Base-by-base conservation (phyloP, 2,797 vertebrate genomes). In the Enteromius thamalakanensis region DNA sequence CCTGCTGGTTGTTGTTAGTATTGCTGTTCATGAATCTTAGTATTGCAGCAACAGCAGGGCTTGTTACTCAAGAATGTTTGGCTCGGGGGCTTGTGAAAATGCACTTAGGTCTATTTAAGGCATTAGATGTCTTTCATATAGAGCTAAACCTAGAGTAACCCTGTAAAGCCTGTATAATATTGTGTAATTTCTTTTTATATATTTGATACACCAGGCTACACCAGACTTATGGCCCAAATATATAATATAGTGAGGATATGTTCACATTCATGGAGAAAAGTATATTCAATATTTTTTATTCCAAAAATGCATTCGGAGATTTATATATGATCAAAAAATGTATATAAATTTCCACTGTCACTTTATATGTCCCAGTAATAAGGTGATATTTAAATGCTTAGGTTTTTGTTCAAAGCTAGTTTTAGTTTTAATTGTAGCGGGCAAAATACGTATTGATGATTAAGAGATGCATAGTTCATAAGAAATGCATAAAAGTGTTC, bases 1-100 rank as follows among this genome's bases (percentile, higher is more conserved):
- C 88, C 85, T 87, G 4, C 88, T 79, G 93, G 86, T 83, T 81
- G 75, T 42, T 4, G 69, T 11, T 4, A 55, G 74, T 89, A 90
- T 88, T 90, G 81, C 91, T 90, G 67, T 21, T 26, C 32, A n/a
- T 49, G 7, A 37, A 19, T 53, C 23, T 6, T 67, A 6, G 51
- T 49, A 14, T 65, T 88, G 88, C 77, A 10, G 17, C 49, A 60
- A 23, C n/a, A n/a, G 2, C 6, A 37, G 6, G 47, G 21, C 11
- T 75, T 19, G 14, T 9, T 72, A 15, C 29, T 53, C 10, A n/a
- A 32, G 4, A 32, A 49, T 8, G 9, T 10, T 51, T 71, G 15
- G 23, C 26, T 29, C 4, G 1, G 3, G 21, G 26, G 29, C 11
- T 37, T 75, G 10, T 51, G 2, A 21, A 72, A 12, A 12, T 19